Evolutionary conservation across 2,797 vertebrate species (phyloP).

Genomic region (Brachyrhaphis roseni): DNA sequence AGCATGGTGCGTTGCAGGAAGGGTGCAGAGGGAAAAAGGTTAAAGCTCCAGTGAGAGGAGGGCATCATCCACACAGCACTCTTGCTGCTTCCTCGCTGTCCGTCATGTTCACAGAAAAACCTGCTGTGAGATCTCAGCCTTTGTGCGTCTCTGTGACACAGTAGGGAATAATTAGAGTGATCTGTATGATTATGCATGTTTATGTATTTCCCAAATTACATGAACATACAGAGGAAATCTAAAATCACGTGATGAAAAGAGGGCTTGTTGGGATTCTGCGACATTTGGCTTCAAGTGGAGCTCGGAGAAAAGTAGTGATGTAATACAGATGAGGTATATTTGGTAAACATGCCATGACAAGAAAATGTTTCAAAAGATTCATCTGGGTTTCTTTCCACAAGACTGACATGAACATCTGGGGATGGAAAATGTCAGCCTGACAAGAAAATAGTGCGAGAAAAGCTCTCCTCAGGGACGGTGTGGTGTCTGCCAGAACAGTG

Average conservation of each 20-base stretch:
- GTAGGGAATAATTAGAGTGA: constrained; percentile 16
- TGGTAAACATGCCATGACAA: constrained; percentile 19
- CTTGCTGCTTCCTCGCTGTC: constrained; percentile 56
- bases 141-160: background rate
- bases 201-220: constrained; percentile 18
- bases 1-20: constrained; percentile 38
- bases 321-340: constrained; percentile 9
- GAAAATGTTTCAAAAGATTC: constrained; percentile 9
- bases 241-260: constrained; percentile 11
- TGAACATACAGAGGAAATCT: constrained; percentile 31
- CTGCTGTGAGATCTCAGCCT: constrained; percentile 17
- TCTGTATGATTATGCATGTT: constrained; percentile 22
- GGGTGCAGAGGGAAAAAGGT: constrained; percentile 68
- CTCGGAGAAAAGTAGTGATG: background rate
- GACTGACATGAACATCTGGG: constrained; percentile 50
- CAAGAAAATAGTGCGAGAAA: constrained; percentile 37
- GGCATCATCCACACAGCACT: constrained; percentile 42
- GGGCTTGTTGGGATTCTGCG: background rate
- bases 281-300: background rate
- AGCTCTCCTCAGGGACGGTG: constrained; percentile 22
- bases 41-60: constrained; percentile 57
- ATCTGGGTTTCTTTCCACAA: constrained; percentile 48
- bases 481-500: constrained; percentile 24
- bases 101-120: constrained; percentile 48
- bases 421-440: constrained; percentile 62